Conservation (phyloP, 2,888 invertebrate genomes). For the Drosophila nigritarsus region DNA sequence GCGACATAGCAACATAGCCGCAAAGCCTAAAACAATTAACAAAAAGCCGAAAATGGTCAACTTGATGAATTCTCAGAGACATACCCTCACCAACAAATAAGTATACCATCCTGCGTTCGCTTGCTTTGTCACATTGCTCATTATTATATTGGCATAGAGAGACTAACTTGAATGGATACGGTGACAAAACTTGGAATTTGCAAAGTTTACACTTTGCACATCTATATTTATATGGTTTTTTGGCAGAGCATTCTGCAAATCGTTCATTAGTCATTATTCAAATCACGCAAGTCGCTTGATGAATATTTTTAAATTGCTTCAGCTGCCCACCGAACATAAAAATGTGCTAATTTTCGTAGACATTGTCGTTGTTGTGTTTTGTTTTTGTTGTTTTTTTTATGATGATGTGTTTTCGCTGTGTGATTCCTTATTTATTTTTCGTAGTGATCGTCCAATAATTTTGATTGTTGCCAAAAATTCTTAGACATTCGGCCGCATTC, state of each 20-base stretch:
- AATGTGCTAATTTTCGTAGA: conserved; percentile 73
- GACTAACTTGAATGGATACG: background rate
- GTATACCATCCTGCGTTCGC: background rate
- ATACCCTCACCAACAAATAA: conserved; percentile 13
- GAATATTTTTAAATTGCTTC: conserved; percentile 67
- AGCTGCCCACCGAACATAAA: conserved; percentile 35
- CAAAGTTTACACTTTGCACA: background rate
- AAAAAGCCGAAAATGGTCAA: conserved; percentile 14
- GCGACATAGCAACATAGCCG: conserved; percentile 42
- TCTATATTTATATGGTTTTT: background rate
- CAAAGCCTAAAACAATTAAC: background rate
- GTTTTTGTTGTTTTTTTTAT: conserved; percentile 3
- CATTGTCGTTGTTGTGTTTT: conserved; percentile 36
- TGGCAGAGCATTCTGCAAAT: conserved; percentile 26
- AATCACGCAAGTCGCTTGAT: conserved; percentile 36
- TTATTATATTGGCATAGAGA: no score
- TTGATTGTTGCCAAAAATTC: conserved; percentile 77
- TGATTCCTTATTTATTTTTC: conserved; percentile 9
- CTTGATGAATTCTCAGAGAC: conserved; percentile 41
- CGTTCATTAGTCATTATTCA: conserved; percentile 12
- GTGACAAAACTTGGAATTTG: background rate
- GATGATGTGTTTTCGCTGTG: conserved; percentile 6
- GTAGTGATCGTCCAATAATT: conserved; percentile 58
- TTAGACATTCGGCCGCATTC: conserved; percentile 52
- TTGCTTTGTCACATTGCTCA: background rate